Base-by-base conservation (phyloP, 2,797 vertebrate species). In the Dendrocincla fuliginosa region DNA sequence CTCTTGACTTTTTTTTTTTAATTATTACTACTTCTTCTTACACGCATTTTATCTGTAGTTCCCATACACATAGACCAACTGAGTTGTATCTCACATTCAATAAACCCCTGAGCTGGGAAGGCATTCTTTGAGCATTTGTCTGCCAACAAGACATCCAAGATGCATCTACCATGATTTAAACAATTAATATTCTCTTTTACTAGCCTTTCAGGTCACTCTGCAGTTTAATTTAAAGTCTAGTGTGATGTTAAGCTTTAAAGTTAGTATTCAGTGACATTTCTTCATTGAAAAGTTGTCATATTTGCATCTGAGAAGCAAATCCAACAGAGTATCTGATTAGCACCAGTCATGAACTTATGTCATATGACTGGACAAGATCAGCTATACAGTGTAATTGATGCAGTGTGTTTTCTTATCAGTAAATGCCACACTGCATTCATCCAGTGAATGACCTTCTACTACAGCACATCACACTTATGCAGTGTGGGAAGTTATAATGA, bases 331-430 rank as follows among this genome's bases (percentile, higher is more conserved):
- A 84, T 55, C 13, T 17, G 44, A 61, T 44, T 14, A 67, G 71
- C 52, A 32, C 42, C 0, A 32, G n/a, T 61, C 41, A 44, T 10
- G 18, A 19, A 37, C 42, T 69, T 47, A 16, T 16, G 35, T n/a
- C 63, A 44, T 60, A 53, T 17, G 33, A 50, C 12, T 27, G 28
- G 46, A 81, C 28, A 52, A 6, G 14, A 65, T 35, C 5, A 16
- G n/a, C 76, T 35, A 30, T 3, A 25, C 24, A 50, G n/a, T 0
- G 0, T 3, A 13, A 65, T 1, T 4, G 3, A 57, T 37, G 53
- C n/a, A 27, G 27, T 5, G 15, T 8, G 3, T 28, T 78, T 67
- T 68, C 57, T 46, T 67, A 59, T 41, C 60, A n/a, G 73, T 39
- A 39, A 69, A 77, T 17, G 50, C 32, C 55, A 49, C 30, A 4